Base-by-base conservation (phyloP, 2,113 vertebrate species). In the Danionella cerebrum region DNA sequence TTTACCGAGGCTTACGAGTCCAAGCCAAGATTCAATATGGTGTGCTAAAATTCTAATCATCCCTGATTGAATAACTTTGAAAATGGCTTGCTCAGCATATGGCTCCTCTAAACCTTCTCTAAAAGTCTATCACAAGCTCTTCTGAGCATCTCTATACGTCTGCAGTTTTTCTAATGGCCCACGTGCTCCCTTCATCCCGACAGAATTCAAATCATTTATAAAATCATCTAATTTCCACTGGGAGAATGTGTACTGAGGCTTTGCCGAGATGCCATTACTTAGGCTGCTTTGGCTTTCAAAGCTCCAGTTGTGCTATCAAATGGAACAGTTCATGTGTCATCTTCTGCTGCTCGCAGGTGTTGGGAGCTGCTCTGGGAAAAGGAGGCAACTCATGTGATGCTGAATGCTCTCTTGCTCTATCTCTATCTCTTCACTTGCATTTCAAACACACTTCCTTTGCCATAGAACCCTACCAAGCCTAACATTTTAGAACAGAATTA, bases 21-120 rank as follows among this genome's bases (percentile, higher is more conserved):
- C 70, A 76, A 77, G 81, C 72, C 58, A 39, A 45, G 57, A 72
- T 72, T 81, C 77, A 81, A 67, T 66, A 62, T 11, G 39, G 33
- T 45, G 41, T 53, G 69, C 71, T 65, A 79, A 79, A 80, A 76
- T 83, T 70, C 63, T 73, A 74, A 75, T 83, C 69, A 71, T 76
- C 71, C 80, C 79, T 83, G 80, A 83, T 64, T 80, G 78, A 85
- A 83, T 83, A 78, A 83, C 69, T 78, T 71, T 2, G 44, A 71
- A 77, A 81, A 70, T 69, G 75, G 71, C 72, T 73, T 70, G 59
- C 79, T 85, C 77, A 78, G 79, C 81, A 80, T 72, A 73, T 66
- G 78, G 74, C 76, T 67, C 70, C 68, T 67, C 70, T 73, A 76
- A 82, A 79, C 48, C 74, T 36, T 51, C 60, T 6, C 48, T 36